phyloP scores from a whole-genome alignment of 2,113 vertebrate genomes.

The Trematomus loennbergii region DNA sequence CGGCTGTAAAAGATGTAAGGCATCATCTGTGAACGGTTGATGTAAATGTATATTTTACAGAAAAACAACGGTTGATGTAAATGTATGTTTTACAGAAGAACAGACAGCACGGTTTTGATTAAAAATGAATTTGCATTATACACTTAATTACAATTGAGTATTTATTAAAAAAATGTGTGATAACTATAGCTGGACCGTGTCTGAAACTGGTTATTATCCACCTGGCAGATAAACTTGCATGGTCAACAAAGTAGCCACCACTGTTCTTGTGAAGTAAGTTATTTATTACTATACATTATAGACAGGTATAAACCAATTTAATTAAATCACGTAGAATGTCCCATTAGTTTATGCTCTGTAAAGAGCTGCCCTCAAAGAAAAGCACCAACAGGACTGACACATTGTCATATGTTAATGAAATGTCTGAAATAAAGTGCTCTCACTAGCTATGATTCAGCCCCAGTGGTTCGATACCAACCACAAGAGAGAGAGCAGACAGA shows the following conservation, averaged over 20 bases:
- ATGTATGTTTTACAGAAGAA: neutral
- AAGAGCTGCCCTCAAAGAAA: constrained; percentile 7
- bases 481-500: constrained; percentile 30
- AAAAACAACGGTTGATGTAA: neutral
- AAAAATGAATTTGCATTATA: no score
- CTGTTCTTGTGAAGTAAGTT: neutral
- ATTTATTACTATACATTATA: neutral
- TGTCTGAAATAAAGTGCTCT: neutral
- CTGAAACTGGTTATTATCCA: neutral
- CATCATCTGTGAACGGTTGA: neutral
- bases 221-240: neutral
- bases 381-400: constrained; percentile 6
- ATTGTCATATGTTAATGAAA: constrained; percentile 7
- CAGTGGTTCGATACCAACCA: constrained; percentile 8
- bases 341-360: constrained; percentile 10
- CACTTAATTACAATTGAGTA: no score
- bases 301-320: neutral
- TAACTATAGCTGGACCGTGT: neutral
- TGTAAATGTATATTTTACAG: neutral
- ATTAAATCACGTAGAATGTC: constrained; percentile 1
- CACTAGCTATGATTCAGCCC: neutral
- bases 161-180: neutral
- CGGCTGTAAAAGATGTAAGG: neutral
- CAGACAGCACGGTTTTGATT: neutral
- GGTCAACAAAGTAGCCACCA: neutral